Conservation (phyloP, 2,888 invertebrate species). For the Eristalis arbustorum region DNA sequence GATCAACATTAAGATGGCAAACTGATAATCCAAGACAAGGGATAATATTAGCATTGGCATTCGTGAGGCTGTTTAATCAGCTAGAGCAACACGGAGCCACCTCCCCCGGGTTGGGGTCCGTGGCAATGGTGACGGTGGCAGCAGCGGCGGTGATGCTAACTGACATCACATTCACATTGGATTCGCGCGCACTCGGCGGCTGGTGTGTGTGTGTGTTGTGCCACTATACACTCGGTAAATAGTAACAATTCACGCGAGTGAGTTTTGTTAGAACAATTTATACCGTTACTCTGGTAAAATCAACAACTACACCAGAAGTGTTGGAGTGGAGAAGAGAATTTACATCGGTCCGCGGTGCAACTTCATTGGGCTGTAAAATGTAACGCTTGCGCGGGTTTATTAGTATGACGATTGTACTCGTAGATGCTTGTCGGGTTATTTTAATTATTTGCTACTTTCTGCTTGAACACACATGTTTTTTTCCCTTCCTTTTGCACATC, state of each 20-base stretch:
- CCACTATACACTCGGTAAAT: constrained; percentile 39
- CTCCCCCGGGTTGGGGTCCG: background rate
- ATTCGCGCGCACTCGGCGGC: background rate
- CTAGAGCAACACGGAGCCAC: constrained; percentile 6
- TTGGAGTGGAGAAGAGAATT: constrained; percentile 21
- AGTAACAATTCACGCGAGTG: constrained; percentile 63
- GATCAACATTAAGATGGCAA: constrained; percentile 70
- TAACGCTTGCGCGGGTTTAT: constrained; percentile 30
- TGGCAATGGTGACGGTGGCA: background rate
- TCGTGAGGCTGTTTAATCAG: constrained; percentile 68
- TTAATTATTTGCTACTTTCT: constrained; percentile 13
- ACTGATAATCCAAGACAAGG: constrained; percentile 67
- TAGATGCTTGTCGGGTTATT: constrained; percentile 41
- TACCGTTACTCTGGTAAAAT: constrained; percentile 52
- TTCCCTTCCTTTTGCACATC: background rate
- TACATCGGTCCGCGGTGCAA: constrained; percentile 23
- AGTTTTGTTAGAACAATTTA: constrained; percentile 69
- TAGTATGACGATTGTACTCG: constrained; percentile 30
- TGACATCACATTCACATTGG: background rate
- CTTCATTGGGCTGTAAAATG: constrained; percentile 14
- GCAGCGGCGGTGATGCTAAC: constrained; percentile 30
- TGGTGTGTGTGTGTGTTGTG: background rate
- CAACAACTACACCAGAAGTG: constrained; percentile 38
- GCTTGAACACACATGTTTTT: background rate
- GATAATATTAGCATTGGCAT: constrained; percentile 70